phyloP scores from a whole-genome alignment of 2,113 vertebrate genomes.

The Myiozetetes cayanensis region DNA sequence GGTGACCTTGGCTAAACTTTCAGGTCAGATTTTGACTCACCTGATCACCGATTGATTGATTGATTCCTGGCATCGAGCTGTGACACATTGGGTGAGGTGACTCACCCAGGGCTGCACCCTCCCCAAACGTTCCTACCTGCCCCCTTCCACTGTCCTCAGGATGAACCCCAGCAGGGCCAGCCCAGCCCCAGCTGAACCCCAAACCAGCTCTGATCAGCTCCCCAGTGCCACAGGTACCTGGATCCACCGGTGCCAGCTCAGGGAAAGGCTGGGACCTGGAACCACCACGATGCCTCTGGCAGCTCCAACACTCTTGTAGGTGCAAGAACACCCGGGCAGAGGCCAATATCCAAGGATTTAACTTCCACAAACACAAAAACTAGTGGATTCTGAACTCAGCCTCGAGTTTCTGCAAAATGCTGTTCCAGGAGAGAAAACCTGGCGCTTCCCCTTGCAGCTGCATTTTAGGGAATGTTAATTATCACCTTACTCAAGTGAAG shows the following conservation, averaged over 20 bases:
- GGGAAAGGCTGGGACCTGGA: not conserved
- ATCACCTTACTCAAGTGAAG: not conserved
- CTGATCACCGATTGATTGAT: rapidly evolving
- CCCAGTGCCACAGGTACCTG: not conserved
- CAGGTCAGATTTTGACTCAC: not conserved
- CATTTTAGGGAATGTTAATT: not conserved
- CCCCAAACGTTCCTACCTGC: not conserved
- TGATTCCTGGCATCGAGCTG: rapidly evolving
- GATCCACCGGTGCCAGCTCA: not conserved
- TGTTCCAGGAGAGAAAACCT: not conserved
- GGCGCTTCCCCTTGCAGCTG: rapidly evolving
- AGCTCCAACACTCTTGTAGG: not conserved
- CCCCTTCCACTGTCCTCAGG: not conserved
- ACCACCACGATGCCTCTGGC: rapidly evolving
- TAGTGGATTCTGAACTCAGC: not conserved
- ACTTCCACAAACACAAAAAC: not conserved
- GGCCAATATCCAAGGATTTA: not conserved
- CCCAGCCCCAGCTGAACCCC: not conserved
- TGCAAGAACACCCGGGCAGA: not conserved
- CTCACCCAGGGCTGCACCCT: not conserved
- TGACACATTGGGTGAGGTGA: not conserved
- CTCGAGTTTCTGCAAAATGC: not conserved
- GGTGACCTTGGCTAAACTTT: not conserved
- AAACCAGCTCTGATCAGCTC: not conserved
- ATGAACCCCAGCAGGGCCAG: rapidly evolving